Conservation (phyloP, 2,888 invertebrate genomes). For the Eristalis intricaria region DNA sequence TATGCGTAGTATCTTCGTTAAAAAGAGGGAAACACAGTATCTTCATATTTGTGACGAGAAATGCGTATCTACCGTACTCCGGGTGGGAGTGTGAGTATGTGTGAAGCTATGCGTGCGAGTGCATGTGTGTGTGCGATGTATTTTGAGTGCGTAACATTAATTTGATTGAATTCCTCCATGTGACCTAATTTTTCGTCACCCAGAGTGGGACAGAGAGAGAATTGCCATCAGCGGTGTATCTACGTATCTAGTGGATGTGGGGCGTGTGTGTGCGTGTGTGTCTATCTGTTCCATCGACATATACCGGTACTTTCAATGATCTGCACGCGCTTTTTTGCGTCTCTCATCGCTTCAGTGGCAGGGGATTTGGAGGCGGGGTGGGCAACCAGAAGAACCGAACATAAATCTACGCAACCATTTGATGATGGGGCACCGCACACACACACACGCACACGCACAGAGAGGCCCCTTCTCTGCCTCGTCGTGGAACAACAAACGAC, state of each 20-base stretch:
- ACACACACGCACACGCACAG: background rate
- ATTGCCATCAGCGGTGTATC: too few relatives aligned
- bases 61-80: too few relatives aligned
- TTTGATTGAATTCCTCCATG: conserved; percentile 69
- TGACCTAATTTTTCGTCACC: conserved; percentile 69
- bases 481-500: background rate
- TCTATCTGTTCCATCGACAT: conserved; percentile 8
- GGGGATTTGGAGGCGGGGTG: background rate
- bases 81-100: background rate
- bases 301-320: conserved; percentile 20
- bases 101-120: background rate
- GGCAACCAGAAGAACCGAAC: background rate
- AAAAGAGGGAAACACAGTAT: background rate
- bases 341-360: background rate
- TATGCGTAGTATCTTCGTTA: background rate
- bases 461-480: background rate
- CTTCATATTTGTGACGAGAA: background rate
- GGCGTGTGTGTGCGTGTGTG: conserved; percentile 14
- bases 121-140: conserved; percentile 25
- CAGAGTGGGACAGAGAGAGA: conserved; percentile 40
- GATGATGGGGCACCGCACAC: conserved; percentile 3
- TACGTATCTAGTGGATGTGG: background rate
- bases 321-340: conserved; percentile 22
- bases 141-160: conserved; percentile 69
- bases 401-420: conserved; percentile 55